Evolutionary conservation across 2,797 vertebrate species (phyloP), one percentile per base, ranked within the genome.

Genomic region (Limosa lapponica): DNA sequence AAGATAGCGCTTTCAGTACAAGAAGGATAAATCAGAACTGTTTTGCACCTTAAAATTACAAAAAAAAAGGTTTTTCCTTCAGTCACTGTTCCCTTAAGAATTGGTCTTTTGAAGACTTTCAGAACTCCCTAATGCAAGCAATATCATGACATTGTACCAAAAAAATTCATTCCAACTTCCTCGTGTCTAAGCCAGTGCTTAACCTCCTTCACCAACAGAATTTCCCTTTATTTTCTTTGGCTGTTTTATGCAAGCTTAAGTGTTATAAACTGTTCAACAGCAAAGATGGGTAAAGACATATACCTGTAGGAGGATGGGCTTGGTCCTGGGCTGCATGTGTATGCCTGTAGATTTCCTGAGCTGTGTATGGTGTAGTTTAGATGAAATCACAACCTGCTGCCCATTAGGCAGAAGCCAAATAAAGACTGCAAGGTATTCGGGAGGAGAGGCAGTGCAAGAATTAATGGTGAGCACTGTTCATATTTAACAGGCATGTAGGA

Each of bases 341-440:
- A n/a, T 23, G 8, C 9, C 20, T 57, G 8, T 16, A 51, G 14
- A 16, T 27, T 65, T 67, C 46, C 25, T 15, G 14, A 71, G 27
- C 16, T 54, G 2, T 23, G 4, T 16, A 20, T 2, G 0, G 25
- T 2, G 1, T 16, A 43, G 55, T 28, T 62, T 24, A 37, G 16
- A 16, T 48, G 19, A 43, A 54, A 58, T 64, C 1, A 1, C 22
- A 88, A 6, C 8, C 61, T 52, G 13, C 18, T 67, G 13, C 4
- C 82, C 15, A 11, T 44, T 16, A 73, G 11, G 13, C 57, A 78
- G 67, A 66, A 62, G 25, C 11, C 44, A 17, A 74, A 69, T 36
- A 82, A 84, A 57, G 15, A n/a, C 52, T 67, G 6, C 27, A 84
- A 51, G 11, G 4, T 46, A 24, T 46, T 78, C 10, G 14, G 23